These are phyloP conservation scores for Drosophila setifemur DNA, from an alignment of 1,140 invertebrate genomes.

Conservation along the genomic window DNA sequence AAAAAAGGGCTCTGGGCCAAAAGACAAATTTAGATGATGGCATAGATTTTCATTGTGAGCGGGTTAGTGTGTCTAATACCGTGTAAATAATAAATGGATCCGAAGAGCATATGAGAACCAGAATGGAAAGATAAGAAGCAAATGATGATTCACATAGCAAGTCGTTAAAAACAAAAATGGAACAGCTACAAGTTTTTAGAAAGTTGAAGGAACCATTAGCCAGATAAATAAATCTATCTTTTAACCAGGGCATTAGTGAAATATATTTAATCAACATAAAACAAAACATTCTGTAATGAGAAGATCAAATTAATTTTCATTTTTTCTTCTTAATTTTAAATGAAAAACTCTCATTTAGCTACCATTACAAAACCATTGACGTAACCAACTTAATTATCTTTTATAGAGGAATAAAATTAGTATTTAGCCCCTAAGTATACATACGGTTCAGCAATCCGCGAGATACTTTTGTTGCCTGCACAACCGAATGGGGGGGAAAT, in stretches of 20 bases:
- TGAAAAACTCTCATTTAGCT: no score
- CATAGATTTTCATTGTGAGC: conserved; percentile 55
- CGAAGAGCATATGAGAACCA: not conserved
- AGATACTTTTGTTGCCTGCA: conserved; percentile 1
- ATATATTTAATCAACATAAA: no score
- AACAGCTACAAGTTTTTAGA: conserved; percentile 6
- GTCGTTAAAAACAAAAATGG: not conserved
- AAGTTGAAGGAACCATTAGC: not conserved
- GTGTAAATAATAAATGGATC: conserved; percentile 10
- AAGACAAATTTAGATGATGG: conserved; percentile 67
- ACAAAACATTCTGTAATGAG: no score
- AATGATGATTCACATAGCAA: conserved; percentile 9
- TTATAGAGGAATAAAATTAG: conserved; percentile 5
- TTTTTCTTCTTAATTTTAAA: no score
- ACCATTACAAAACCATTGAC: not conserved
- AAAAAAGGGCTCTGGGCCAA: conserved; percentile 60
- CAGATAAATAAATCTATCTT: not conserved
- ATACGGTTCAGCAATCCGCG: conserved; percentile 4
- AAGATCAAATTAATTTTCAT: not conserved
- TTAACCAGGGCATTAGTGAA: not conserved
- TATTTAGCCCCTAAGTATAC: conserved; percentile 13
- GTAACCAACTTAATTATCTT: not conserved
- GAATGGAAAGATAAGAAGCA: conserved; percentile 8
- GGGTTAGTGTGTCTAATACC: conserved; percentile 32
- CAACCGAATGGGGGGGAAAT: conserved; percentile 38